Evolutionary conservation across 1,140 invertebrate genomes (phyloP).

Genomic region (Neodiprion fabricii): DNA sequence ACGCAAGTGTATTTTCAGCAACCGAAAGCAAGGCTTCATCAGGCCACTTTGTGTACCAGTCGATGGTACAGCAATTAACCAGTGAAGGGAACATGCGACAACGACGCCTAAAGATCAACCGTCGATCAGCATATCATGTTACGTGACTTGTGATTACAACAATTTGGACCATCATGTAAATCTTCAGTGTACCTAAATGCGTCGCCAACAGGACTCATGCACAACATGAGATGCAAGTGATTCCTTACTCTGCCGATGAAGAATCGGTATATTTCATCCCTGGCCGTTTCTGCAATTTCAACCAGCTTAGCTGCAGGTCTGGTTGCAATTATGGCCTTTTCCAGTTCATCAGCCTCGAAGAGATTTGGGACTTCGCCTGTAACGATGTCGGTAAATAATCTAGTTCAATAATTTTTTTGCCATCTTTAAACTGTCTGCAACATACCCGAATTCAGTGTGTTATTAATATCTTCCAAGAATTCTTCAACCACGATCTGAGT

Average conservation of each 20-base stretch:
- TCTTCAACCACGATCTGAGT: conserved; percentile 91
- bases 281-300: conserved; percentile 71
- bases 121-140: neutral
- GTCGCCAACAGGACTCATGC: conserved; percentile 89
- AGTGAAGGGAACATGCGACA: conserved; percentile 90
- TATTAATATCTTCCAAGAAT: conserved; percentile 92
- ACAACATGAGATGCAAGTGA: conserved; percentile 85
- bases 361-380: conserved; percentile 84
- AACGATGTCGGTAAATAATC: conserved; percentile 32
- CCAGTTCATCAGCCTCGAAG: conserved; percentile 84
- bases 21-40: conserved; percentile 86
- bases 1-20: conserved; percentile 66
- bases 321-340: conserved; percentile 78
- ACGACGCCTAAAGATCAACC: conserved; percentile 61
- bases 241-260: conserved; percentile 82
- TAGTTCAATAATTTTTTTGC: conserved; percentile 26
- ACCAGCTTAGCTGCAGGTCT: conserved; percentile 73
- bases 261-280: conserved; percentile 82
- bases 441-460: conserved; percentile 84
- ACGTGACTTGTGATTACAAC: neutral
- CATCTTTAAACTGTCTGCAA: conserved; percentile 47
- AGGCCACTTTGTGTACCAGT: conserved; percentile 93
- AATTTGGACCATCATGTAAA: neutral
- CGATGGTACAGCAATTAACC: conserved; percentile 93
- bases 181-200: conserved; percentile 70